Evolutionary conservation across 2,888 invertebrate genomes (phyloP).

Genomic region (Lasiommata megera): DNA sequence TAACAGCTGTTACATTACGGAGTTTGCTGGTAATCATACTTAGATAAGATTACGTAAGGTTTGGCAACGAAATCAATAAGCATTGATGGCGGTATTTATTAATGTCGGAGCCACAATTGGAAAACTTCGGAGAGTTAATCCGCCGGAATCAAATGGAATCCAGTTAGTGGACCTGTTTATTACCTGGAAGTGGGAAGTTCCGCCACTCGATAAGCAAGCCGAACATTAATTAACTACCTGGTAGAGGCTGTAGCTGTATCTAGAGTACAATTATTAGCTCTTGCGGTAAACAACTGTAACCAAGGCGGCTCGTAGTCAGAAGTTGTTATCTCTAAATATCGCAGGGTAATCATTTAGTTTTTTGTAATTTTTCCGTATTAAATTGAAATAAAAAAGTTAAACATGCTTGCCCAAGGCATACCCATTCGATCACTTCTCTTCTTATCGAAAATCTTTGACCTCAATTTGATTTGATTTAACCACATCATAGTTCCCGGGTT

Average conservation of each 20-base stretch:
- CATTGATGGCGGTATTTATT: not conserved
- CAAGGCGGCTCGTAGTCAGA: not conserved
- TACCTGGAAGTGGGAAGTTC: not conserved
- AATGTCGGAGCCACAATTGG: not conserved
- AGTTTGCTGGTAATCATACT: too few species aligned
- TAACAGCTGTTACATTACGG: too few species aligned
- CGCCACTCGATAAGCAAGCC: not conserved
- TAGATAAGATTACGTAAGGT: not conserved
- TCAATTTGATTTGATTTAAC: too few species aligned
- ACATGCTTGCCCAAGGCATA: too few species aligned
- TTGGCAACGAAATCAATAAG: not conserved
- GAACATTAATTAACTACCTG: conserved; percentile 4
- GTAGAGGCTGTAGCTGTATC: too few species aligned
- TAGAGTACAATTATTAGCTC: not conserved
- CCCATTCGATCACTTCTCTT: too few species aligned
- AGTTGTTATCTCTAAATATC: not conserved
- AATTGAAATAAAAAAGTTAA: too few species aligned
- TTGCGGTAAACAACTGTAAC: not conserved
- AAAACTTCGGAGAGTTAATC: not conserved
- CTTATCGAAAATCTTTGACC: too few species aligned
- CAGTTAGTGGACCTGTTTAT: conserved; percentile 2
- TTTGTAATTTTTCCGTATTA: too few species aligned
- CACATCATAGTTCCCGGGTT: too few species aligned
- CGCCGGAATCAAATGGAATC: not conserved
- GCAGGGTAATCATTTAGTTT: too few species aligned